phyloP scores from a whole-genome alignment of 2,797 vertebrate genomes.

The Rhynchonycteris naso region DNA sequence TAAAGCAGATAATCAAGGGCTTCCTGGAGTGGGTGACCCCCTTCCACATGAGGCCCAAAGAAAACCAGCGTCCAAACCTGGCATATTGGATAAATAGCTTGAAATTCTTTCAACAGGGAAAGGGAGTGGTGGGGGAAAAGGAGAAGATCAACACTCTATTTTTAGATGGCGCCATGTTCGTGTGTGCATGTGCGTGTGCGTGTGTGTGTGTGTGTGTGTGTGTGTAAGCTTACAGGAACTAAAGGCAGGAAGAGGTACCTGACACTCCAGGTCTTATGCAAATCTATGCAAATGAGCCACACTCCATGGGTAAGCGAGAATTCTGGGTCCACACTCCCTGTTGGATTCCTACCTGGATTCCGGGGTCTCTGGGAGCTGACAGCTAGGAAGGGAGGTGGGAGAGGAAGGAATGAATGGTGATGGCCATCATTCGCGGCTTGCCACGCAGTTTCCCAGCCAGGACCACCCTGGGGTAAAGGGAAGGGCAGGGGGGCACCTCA shows the following conservation, averaged over 20 bases:
- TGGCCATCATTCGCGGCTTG: neutral
- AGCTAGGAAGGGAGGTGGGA: neutral
- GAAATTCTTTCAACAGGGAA: slow-evolving; percentile 60
- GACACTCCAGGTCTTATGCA: slow-evolving; percentile 64
- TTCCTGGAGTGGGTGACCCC: slow-evolving; percentile 9
- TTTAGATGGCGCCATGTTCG: slow-evolving; percentile 66
- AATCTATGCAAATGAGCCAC: slow-evolving; percentile 64
- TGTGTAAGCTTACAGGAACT: slow-evolving; percentile 62
- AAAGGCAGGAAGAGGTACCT: slow-evolving; percentile 48
- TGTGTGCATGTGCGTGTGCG: too few species aligned
- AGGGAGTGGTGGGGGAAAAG: slow-evolving; percentile 50
- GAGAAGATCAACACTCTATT: slow-evolving; percentile 75
- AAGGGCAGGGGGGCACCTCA: neutral
- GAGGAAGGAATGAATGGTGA: neutral
- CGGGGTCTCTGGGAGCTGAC: neutral
- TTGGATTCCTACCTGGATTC: slow-evolving; percentile 51
- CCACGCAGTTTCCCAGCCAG: neutral
- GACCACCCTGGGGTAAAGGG: neutral
- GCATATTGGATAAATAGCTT: slow-evolving; percentile 68
- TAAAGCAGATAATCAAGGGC: slow-evolving; percentile 64
- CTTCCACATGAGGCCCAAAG: slow-evolving; percentile 44
- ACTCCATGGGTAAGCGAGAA: slow-evolving; percentile 16
- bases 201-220: too few species aligned
- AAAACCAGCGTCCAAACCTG: slow-evolving; percentile 56
- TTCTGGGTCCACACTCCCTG: slow-evolving; percentile 45